These are phyloP conservation scores for Beris morrisii DNA, from an alignment of 2,888 invertebrate species.

Conservation along the genomic window DNA sequence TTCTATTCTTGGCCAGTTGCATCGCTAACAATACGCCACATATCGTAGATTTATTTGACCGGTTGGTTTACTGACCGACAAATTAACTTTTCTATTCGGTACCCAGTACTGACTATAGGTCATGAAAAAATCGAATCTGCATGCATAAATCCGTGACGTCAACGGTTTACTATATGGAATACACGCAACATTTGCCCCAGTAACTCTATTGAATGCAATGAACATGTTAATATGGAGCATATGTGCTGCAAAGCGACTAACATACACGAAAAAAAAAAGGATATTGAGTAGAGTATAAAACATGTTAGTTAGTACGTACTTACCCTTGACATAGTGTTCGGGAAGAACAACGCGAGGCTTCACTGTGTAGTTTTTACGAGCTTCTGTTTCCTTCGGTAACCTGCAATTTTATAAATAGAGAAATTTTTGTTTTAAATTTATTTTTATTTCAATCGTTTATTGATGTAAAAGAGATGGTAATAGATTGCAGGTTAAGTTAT, in stretches of 20 bases:
- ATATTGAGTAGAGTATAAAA: constrained; percentile 15
- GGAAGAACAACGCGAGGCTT: constrained; percentile 71
- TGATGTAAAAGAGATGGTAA: not conserved
- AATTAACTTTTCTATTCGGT: constrained; percentile 20
- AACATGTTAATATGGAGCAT: constrained; percentile 12
- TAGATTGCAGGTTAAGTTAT: no score
- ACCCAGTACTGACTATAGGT: constrained; percentile 18
- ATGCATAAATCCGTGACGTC: constrained; percentile 39
- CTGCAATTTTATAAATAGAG: constrained; percentile 44
- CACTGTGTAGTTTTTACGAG: constrained; percentile 64
- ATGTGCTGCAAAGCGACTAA: constrained; percentile 4
- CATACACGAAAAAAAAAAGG: constrained; percentile 24
- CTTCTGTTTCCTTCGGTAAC: constrained; percentile 54
- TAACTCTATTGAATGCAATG: constrained; percentile 3
- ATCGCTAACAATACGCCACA: not conserved
- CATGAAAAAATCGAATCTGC: constrained; percentile 32
- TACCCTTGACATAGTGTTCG: constrained; percentile 77
- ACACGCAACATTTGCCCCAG: constrained; percentile 42
- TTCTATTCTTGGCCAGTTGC: not conserved
- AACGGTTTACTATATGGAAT: constrained; percentile 19
- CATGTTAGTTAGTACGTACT: constrained; percentile 39
- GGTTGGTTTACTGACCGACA: constrained; percentile 14
- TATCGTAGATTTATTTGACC: constrained; percentile 4
- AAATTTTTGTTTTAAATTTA: constrained; percentile 26
- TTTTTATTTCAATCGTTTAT: constrained; percentile 11